phyloP scores from a whole-genome alignment of 2,888 invertebrate genomes.

The Eupithecia vulgata region DNA sequence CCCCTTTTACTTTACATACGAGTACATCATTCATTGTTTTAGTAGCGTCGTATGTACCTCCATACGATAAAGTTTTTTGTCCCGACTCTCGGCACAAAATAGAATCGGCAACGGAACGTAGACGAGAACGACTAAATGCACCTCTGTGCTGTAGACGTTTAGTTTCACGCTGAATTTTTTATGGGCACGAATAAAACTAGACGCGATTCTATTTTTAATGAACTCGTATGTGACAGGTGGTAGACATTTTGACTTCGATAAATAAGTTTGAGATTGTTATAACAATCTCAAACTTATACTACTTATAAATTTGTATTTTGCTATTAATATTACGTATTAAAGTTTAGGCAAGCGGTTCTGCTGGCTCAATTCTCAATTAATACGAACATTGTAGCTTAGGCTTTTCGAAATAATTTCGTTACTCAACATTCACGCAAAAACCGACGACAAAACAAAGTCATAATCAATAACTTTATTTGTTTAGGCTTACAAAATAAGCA shows the following conservation, averaged over 20 bases:
- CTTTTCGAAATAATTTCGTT: not conserved
- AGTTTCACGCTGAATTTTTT: conserved; percentile 25
- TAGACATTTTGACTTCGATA: not conserved
- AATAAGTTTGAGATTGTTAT: not conserved
- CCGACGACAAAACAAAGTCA: not conserved
- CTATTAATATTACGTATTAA: not conserved
- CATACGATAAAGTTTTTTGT: conserved; percentile 77
- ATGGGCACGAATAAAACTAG: conserved; percentile 20
- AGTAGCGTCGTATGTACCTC: conserved; percentile 60
- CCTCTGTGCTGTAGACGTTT: too few relatives aligned
- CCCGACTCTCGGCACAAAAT: conserved; percentile 63
- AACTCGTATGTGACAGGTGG: not conserved
- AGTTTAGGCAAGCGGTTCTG: not conserved
- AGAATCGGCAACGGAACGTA: conserved; percentile 50
- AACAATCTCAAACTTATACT: too few relatives aligned
- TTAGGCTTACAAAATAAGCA: too few relatives aligned
- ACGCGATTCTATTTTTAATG: conserved; percentile 16
- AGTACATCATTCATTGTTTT: conserved; percentile 80
- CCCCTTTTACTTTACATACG: conserved; percentile 79
- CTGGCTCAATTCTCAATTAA: not conserved
- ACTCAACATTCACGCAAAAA: not conserved
- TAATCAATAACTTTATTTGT: too few relatives aligned
- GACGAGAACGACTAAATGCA: conserved; percentile 51
- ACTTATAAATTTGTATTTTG: not conserved
- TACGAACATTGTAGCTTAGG: not conserved